Conservation (phyloP, 64 coral and sea anemone genomes). For the Exaiptasia diaphana region DNA sequence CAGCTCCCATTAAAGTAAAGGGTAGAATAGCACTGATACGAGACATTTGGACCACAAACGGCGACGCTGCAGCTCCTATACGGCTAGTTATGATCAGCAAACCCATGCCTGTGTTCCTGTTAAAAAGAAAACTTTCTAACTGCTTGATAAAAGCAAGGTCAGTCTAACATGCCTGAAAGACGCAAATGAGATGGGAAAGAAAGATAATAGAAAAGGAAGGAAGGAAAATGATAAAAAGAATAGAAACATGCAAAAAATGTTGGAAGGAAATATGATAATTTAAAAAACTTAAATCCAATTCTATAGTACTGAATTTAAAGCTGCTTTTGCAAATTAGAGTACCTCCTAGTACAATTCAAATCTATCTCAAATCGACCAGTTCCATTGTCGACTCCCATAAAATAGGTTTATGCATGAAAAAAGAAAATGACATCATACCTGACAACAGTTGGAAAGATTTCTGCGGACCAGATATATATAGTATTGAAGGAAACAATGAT, state of each 20-base stretch:
- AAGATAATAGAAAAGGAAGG: neutral
- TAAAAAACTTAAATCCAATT: too few relatives aligned
- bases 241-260: too few relatives aligned
- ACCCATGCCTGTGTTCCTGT: constrained; percentile 70
- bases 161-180: neutral
- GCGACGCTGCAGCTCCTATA: constrained; percentile 56
- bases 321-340: too few relatives aligned
- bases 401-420: too few relatives aligned
- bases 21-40: constrained; percentile 55
- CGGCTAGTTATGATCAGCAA: constrained; percentile 45
- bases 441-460: constrained; percentile 56
- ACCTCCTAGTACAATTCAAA: too few relatives aligned
- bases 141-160: neutral
- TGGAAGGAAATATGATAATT: too few relatives aligned
- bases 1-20: constrained; percentile 58
- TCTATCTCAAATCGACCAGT: too few relatives aligned
- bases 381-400: too few relatives aligned
- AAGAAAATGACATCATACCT: constrained; percentile 10
- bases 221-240: too few relatives aligned
- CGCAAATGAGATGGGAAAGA: neutral
- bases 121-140: neutral
- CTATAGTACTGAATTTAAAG: too few relatives aligned
- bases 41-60: constrained; percentile 54
- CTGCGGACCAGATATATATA: constrained; percentile 39
- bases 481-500: constrained; percentile 39